phyloP scores from a whole-genome alignment of 30 jellyfish, hydroid and myxozoan genomes.

The Nemopilema nomurai region DNA sequence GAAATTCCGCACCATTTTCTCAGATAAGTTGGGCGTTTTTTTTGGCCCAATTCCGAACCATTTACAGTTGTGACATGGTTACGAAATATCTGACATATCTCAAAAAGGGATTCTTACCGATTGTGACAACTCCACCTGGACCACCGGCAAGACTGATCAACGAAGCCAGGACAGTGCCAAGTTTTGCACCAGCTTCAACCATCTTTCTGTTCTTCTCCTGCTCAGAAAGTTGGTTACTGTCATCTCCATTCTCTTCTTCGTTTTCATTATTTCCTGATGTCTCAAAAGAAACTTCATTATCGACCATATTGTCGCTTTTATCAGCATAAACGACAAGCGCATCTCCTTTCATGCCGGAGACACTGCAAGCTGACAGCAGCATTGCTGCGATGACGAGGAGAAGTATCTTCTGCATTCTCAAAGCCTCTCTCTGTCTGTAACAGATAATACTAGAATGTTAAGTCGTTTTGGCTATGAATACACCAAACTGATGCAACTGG shows the following conservation, averaged over 20 bases:
- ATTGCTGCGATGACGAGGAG: not conserved
- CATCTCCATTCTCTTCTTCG: not conserved
- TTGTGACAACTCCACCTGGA: not conserved
- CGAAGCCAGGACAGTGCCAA: not conserved
- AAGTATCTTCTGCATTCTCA: not conserved
- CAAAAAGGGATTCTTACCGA: not conserved
- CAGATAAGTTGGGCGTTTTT: not conserved
- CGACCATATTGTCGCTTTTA: not conserved
- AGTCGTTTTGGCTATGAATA: not conserved
- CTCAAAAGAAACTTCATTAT: not conserved
- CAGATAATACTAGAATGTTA: too few relatives aligned
- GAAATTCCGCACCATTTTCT: too few relatives aligned
- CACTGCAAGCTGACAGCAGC: not conserved
- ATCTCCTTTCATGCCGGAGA: not conserved
- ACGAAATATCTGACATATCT: not conserved
- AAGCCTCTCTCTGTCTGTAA: not conserved
- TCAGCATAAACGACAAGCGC: conserved; percentile 1
- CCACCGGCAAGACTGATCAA: not conserved
- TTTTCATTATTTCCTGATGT: not conserved
- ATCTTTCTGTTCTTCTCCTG: not conserved
- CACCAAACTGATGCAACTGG: too few relatives aligned
- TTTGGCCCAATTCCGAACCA: not conserved
- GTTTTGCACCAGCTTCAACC: not conserved
- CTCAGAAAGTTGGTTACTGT: not conserved
- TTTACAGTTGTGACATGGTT: not conserved